phyloP scores from a whole-genome alignment of 1,140 invertebrate species.

The Bombus affinis region DNA sequence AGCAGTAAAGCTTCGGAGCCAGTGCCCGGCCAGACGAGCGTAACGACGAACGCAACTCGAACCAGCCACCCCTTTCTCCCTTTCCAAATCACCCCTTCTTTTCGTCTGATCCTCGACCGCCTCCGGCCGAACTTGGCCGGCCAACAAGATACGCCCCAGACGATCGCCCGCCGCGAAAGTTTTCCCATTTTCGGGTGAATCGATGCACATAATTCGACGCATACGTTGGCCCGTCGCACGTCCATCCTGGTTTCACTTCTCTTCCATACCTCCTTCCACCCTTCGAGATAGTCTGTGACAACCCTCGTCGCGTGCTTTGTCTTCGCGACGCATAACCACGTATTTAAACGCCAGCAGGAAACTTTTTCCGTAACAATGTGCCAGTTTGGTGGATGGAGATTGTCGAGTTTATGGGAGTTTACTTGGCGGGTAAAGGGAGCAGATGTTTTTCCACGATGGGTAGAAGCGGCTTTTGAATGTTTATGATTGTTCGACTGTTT shows the following conservation, averaged over 20 bases:
- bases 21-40: constrained; percentile 40
- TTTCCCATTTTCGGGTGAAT: constrained; percentile 78
- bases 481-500: not conserved
- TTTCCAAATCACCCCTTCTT: constrained; percentile 5
- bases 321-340: constrained; percentile 43
- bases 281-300: not conserved
- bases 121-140: constrained; percentile 53
- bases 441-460: too few species aligned
- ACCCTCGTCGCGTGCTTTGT: constrained; percentile 22
- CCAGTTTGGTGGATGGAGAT: not conserved
- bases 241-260: constrained; percentile 2
- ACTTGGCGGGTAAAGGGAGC: too few species aligned
- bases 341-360: constrained; percentile 10
- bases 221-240: constrained; percentile 51
- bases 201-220: constrained; percentile 79
- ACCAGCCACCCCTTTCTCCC: constrained; percentile 17
- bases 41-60: constrained; percentile 42
- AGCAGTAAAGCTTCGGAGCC: constrained; percentile 42
- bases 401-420: not conserved
- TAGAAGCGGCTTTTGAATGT: too few species aligned
- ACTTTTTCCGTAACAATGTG: constrained; percentile 4
- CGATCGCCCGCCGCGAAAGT: constrained; percentile 68
- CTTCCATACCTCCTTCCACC: not conserved
- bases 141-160: constrained; percentile 59
- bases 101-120: not conserved